Evolutionary conservation across 2,888 invertebrate species (phyloP).

Genomic region (Trachelus iudaicus): DNA sequence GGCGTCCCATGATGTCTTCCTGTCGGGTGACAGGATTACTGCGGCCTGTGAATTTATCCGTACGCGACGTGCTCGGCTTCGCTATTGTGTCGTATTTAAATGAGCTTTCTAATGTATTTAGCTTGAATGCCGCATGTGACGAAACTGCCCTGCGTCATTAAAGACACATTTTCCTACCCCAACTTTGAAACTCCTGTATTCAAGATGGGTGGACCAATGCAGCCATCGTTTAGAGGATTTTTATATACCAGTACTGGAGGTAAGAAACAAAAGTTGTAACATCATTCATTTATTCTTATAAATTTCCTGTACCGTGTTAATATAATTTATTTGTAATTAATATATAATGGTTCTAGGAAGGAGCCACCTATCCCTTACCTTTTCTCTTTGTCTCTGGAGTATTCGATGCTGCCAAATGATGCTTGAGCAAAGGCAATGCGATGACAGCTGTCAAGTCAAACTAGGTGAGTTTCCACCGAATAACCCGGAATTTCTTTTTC

Average conservation of each 20-base stretch:
- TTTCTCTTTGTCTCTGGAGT: not conserved
- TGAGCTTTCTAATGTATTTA: constrained; percentile 59
- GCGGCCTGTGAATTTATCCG: constrained; percentile 39
- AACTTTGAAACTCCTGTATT: constrained; percentile 18
- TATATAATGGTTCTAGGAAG: not conserved
- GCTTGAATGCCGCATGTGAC: constrained; percentile 39
- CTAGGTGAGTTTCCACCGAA: not conserved
- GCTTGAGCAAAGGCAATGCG: not conserved
- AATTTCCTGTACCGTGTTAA: not conserved
- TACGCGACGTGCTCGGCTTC: constrained; percentile 31
- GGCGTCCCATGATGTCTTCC: not conserved
- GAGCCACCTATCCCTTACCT: not conserved
- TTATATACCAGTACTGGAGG: not conserved
- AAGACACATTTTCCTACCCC: constrained; percentile 50
- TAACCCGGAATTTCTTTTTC: not conserved
- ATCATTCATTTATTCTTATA: not conserved
- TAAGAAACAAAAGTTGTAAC: not conserved
- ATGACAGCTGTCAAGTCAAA: not conserved
- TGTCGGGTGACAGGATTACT: constrained; percentile 36
- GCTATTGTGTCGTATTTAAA: constrained; percentile 58
- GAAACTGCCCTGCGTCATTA: constrained; percentile 45
- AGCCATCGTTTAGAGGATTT: not conserved
- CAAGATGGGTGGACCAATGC: not conserved
- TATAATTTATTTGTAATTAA: not conserved
- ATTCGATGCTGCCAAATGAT: not conserved